Percentiles rank a stretch among this genome's conserved stretches.
These are phyloP conservation scores for Megaceryle maxima DNA, from an alignment of 2,113 vertebrate species.

Conservation along the genomic window DNA sequence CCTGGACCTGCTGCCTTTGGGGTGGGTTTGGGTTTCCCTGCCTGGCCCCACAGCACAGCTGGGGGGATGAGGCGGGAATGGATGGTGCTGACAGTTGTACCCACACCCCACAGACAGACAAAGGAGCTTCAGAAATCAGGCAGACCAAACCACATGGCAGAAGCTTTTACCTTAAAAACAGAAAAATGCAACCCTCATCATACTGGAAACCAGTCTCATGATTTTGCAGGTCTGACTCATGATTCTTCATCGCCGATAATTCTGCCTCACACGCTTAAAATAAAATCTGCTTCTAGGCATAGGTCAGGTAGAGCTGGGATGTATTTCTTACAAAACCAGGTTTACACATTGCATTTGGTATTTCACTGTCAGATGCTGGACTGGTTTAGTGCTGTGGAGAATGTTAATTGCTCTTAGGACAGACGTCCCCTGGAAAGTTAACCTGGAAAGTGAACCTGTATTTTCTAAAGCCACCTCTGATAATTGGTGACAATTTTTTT, in stretches of 20 bases:
- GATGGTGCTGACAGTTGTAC: background rate
- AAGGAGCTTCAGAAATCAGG: background rate
- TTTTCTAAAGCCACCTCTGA: background rate
- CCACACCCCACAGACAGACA: background rate
- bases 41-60: background rate
- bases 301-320: background rate
- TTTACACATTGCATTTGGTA: background rate
- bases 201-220: background rate
- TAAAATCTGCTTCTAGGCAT: background rate
- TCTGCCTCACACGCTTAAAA: background rate
- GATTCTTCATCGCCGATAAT: background rate
- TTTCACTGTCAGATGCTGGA: background rate
- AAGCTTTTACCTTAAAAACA: constrained; percentile 6
- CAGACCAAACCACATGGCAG: background rate
- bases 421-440: background rate
- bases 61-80: accelerated
- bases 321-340: background rate
- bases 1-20: background rate
- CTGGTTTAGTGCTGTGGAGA: background rate
- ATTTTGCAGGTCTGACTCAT: constrained; percentile 15
- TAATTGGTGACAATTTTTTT: background rate
- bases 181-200: background rate
- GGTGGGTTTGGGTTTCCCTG: background rate
- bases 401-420: background rate
- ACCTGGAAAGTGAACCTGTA: background rate